Percentiles rank a stretch among this genome's conserved stretches.
These are phyloP conservation scores for Phymanthus crucifer DNA, from an alignment of 92 coral and sea anemone genomes.

Conservation along the genomic window DNA sequence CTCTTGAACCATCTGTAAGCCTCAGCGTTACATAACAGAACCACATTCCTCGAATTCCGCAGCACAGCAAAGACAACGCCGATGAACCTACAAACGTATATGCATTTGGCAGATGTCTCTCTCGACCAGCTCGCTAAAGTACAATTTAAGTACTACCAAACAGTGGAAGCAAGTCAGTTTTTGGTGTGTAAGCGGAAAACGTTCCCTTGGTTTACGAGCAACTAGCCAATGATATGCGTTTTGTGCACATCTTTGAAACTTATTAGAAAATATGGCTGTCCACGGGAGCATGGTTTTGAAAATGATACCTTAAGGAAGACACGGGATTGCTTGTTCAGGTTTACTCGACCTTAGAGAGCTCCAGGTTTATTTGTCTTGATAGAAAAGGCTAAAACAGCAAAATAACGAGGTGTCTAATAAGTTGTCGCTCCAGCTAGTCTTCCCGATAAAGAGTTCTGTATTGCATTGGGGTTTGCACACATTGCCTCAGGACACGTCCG, in stretches of 20 bases:
- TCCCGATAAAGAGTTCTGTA: neutral
- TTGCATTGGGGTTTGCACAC: neutral
- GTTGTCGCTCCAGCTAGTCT: neutral
- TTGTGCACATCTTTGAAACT: conserved; percentile 34
- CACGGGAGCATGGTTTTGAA: conserved; percentile 18
- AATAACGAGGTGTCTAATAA: neutral
- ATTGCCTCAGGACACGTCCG: conserved; percentile 37
- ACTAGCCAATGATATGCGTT: neutral
- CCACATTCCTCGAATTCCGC: conserved; percentile 21
- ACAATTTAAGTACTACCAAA: conserved; percentile 14
- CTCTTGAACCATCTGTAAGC: neutral
- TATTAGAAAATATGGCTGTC: conserved; percentile 20
- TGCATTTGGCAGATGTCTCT: conserved; percentile 71
- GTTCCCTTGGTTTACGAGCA: neutral
- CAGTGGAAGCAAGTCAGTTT: conserved; percentile 8
- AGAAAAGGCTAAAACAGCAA: conserved; percentile 17
- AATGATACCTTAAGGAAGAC: conserved; percentile 24
- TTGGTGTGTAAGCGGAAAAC: neutral
- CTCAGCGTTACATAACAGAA: neutral
- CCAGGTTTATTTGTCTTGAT: conserved; percentile 22
- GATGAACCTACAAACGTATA: conserved; percentile 20
- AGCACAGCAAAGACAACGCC: conserved; percentile 34
- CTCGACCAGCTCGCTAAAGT: conserved; percentile 8
- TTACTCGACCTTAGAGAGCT: conserved; percentile 27
- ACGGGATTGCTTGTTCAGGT: conserved; percentile 35